Evolutionary conservation across 2,888 invertebrate species (phyloP), one percentile per base, ranked within the genome.

Genomic region (Drosophila falleni): DNA sequence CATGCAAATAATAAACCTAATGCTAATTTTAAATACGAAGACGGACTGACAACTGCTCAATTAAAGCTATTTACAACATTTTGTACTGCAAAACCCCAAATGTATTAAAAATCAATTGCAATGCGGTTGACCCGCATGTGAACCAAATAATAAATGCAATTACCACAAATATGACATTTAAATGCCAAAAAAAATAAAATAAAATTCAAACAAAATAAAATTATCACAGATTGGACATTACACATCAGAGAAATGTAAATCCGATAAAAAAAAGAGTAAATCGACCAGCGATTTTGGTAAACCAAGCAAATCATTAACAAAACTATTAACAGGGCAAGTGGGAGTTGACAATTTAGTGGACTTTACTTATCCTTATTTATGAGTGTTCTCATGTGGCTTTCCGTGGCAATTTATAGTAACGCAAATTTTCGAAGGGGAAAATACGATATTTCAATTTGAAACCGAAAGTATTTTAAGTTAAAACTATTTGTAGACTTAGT

Each of bases 31-130:
- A 62, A 62, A 62, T 66, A 42, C 23, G n/a, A 42, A 61, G 62
- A 65, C 62, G 55, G 44, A 49, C 26, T 60, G 65, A 39, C 53
- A 75, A 63, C n/a, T 47, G 73, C 33, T 49, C 46, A 66, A 76
- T 74, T 74, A 56, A 67, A 75, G n/a, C n/a, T 31, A 35, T 58
- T 41, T 33, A 42, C 6, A 31, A 49, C 33, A 60, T 49, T 13
- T 35, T 11, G 19, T 9, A 41, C 31, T 44, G 19, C 19, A 55
- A 35, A 31, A 31, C 16, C 55, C 62, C 49, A 65, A 72, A 68
- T 49, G 44, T 62, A 77, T 83, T 78, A 75, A 83, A 87, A 85
- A 88, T 80, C 89, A 89, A 89, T 89, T 81, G 71, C 56, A 55
- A 56, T 74, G 84, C 33, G 89, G 83, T 86, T 58, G 49, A 65